Evolutionary conservation across 2,888 invertebrate species (phyloP).

Genomic region (Tuta absoluta): DNA sequence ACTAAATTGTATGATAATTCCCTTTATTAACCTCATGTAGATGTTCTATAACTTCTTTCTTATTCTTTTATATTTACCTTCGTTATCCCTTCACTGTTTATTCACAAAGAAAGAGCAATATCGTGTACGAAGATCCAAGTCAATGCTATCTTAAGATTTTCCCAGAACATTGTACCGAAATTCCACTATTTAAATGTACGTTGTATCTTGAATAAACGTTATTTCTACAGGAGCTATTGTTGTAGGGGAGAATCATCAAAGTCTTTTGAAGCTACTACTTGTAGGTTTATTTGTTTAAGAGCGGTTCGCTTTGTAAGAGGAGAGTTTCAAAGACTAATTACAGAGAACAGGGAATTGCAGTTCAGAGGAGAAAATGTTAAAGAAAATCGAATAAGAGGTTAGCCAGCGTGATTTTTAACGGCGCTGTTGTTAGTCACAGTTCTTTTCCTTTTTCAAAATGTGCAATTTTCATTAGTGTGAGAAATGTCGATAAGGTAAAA

Average conservation of each 20-base stretch:
- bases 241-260: constrained; percentile 26
- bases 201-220: constrained; percentile 21
- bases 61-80: background rate
- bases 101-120: background rate
- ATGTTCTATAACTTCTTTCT: no score
- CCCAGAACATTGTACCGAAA: constrained; percentile 1
- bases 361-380: constrained; percentile 26
- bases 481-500: no score
- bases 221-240: constrained; percentile 22
- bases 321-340: constrained; percentile 32
- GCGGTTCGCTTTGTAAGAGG: constrained; percentile 29
- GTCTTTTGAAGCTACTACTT: constrained; percentile 25
- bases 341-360: constrained; percentile 24
- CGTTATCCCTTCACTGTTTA: background rate
- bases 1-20: background rate
- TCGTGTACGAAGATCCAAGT: background rate
- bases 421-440: constrained; percentile 4
- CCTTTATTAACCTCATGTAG: no score
- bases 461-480: background rate
- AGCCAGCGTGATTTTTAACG: constrained; percentile 13
- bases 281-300: constrained; percentile 30
- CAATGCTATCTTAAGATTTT: background rate
- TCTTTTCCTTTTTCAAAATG: background rate
- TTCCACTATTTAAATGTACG: constrained; percentile 9
- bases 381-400: constrained; percentile 27